Percentiles rank a stretch among this genome's conserved stretches.
These are phyloP conservation scores for Tursiops truncatus DNA, from an alignment of 2,113 vertebrate species.

Conservation along the genomic window DNA sequence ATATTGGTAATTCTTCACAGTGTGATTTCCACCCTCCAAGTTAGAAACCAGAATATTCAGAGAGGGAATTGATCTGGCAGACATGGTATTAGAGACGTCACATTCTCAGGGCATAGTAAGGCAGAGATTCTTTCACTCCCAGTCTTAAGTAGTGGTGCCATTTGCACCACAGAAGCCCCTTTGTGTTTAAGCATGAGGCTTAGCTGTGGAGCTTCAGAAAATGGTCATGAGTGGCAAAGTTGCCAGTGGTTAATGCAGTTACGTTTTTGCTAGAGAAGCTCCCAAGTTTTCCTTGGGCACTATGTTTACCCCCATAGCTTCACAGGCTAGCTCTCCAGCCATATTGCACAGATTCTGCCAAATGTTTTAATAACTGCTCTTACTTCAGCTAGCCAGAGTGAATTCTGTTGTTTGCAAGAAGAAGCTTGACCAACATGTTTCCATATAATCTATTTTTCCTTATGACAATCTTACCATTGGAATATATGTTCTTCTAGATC, in stretches of 20 bases:
- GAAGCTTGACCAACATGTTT: neutral
- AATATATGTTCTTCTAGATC: neutral
- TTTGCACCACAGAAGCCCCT: neutral
- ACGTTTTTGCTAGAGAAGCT: neutral
- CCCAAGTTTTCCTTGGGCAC: neutral
- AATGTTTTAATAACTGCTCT: neutral
- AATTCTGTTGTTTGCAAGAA: neutral
- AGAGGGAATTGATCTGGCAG: neutral
- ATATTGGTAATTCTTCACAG: neutral
- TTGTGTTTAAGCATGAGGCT: neutral
- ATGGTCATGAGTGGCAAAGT: neutral
- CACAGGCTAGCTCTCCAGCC: neutral
- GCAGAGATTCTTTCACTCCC: neutral
- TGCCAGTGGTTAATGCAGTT: neutral
- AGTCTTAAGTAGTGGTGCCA: neutral
- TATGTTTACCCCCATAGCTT: neutral
- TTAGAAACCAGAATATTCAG: neutral
- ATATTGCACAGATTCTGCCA: neutral
- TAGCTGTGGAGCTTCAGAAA: neutral
- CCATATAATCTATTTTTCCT: neutral
- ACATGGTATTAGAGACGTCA: neutral
- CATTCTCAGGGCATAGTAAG: accelerated
- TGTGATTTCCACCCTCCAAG: neutral
- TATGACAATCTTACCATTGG: neutral
- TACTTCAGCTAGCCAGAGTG: neutral